These are phyloP conservation scores for Noctuana brunneofusca DNA, from an alignment of 2,888 invertebrate genomes.

Conservation along the genomic window DNA sequence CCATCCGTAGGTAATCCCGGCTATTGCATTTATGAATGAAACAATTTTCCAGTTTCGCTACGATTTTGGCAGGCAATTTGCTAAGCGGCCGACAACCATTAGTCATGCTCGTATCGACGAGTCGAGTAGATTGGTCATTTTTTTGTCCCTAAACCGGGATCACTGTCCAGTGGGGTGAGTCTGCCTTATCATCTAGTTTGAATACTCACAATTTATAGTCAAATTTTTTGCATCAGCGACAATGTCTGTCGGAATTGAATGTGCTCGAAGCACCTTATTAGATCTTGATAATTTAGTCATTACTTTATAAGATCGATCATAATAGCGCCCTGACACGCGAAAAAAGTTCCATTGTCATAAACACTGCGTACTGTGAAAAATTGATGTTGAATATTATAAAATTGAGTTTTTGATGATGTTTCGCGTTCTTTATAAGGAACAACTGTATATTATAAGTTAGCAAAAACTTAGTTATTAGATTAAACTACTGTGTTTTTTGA, in stretches of 20 bases:
- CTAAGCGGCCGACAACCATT: conserved; percentile 70
- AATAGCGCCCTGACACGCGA: conserved; percentile 29
- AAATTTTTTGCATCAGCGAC: conserved; percentile 28
- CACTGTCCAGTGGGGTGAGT: conserved; percentile 58
- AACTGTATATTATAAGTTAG: conserved; percentile 9
- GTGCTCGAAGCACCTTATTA: conserved; percentile 34
- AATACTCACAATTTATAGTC: conserved; percentile 25
- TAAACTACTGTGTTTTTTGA: neutral
- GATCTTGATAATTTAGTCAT: conserved; percentile 43
- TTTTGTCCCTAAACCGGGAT: conserved; percentile 62
- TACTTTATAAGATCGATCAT: conserved; percentile 30
- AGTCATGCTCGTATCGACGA: conserved; percentile 76
- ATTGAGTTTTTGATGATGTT: conserved; percentile 12
- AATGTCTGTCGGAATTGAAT: conserved; percentile 26
- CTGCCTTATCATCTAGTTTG: conserved; percentile 43
- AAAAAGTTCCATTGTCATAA: conserved; percentile 34
- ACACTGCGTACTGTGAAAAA: conserved; percentile 3
- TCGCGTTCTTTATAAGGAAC: conserved; percentile 12
- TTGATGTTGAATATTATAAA: conserved; percentile 22
- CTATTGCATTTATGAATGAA: conserved; percentile 76
- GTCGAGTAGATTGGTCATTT: conserved; percentile 72
- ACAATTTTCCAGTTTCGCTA: conserved; percentile 78
- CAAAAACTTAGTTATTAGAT: conserved; percentile 2
- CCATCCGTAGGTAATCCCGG: conserved; percentile 66
- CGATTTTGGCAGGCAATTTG: conserved; percentile 76